Evolutionary conservation across 2,888 invertebrate genomes (phyloP).

Genomic region (Xestoiulus laeticollis): DNA sequence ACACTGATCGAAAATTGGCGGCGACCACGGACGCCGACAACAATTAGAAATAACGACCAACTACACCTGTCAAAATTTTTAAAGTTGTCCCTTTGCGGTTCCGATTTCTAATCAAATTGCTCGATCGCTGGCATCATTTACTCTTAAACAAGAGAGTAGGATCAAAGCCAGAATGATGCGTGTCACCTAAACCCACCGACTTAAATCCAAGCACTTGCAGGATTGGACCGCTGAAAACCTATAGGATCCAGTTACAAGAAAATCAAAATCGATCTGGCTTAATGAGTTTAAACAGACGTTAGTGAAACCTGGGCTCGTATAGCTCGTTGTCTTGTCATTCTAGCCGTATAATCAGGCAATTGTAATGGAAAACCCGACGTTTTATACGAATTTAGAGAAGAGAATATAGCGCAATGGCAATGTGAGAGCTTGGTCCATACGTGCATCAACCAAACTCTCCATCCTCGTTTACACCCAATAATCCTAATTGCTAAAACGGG

Average conservation of each 20-base stretch:
- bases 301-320: not conserved
- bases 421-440: not conserved
- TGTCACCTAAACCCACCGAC: not conserved
- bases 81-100: no score
- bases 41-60: no score
- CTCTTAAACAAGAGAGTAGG: no score
- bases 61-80: no score
- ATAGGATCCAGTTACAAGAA: not conserved
- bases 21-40: no score
- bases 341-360: not conserved
- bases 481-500: not conserved
- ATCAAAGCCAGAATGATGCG: not conserved
- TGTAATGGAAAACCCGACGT: not conserved
- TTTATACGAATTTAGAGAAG: not conserved
- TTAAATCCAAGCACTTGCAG: not conserved
- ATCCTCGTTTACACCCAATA: not conserved
- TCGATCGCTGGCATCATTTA: no score
- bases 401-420: not conserved
- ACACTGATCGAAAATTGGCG: no score
- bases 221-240: not conserved
- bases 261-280: not conserved
- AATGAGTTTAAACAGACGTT: slow-evolving; percentile 12
- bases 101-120: no score
- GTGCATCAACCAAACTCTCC: not conserved
- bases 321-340: not conserved